Percentiles rank a stretch among this genome's conserved stretches.
phyloP scores from a whole-genome alignment of 2,797 vertebrate genomes.

The Thunnus albacares region DNA sequence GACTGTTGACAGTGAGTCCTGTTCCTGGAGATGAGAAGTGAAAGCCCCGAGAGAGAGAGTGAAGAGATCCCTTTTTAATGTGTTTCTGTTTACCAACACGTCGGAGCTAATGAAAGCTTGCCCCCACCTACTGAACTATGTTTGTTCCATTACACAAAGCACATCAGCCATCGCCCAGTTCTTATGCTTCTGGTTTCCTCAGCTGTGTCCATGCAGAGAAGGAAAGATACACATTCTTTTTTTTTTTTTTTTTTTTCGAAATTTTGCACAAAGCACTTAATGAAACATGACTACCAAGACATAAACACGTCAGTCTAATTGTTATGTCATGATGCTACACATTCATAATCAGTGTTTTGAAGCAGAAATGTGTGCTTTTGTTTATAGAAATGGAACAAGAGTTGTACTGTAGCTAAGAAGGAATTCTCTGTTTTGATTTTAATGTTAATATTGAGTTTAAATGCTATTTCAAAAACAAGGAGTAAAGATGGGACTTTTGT shows the following conservation, averaged over 20 bases:
- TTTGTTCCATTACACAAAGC: conserved; percentile 65
- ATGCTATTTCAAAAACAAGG: conserved; percentile 16
- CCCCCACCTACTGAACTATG: conserved; percentile 51
- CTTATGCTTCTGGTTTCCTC: conserved; percentile 45
- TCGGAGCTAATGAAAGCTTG: conserved; percentile 60
- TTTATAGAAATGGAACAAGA: conserved; percentile 30
- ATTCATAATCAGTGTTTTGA: conserved; percentile 58
- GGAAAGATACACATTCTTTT: conserved; percentile 49
- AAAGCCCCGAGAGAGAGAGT: conserved; percentile 47
- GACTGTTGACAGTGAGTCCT: conserved; percentile 57
- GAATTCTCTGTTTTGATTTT: conserved; percentile 22
- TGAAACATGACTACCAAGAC: conserved; percentile 59
- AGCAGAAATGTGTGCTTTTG: conserved; percentile 21
- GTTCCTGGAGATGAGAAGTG: conserved; percentile 46
- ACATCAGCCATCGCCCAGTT: conserved; percentile 48
- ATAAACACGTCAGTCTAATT: conserved; percentile 39
- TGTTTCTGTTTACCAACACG: conserved; percentile 72
- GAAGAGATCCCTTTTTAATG: conserved; percentile 73
- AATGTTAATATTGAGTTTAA: conserved; percentile 44
- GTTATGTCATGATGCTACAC: conserved; percentile 25
- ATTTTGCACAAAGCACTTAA: conserved; percentile 87
- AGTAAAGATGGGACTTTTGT: conserved; percentile 28
- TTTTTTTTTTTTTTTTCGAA: conserved; percentile 7
- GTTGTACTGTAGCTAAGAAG: conserved; percentile 26
- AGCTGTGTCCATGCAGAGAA: conserved; percentile 37